These are phyloP conservation scores for Rhopalosiphum nymphaeae DNA, from an alignment of 2,888 invertebrate species.

Conservation along the genomic window DNA sequence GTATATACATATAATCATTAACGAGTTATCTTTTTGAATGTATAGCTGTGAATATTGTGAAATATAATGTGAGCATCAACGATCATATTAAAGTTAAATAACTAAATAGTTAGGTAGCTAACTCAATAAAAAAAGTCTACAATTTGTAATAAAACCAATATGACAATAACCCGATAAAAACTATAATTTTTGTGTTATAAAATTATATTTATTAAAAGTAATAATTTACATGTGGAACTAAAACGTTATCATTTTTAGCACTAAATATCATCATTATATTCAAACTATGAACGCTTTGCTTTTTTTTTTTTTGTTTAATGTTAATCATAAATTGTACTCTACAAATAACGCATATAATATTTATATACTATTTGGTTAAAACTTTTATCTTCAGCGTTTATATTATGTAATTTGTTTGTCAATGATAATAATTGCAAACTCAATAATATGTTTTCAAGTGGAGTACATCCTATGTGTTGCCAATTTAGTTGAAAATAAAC, in stretches of 20 bases:
- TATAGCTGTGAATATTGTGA: too few species aligned
- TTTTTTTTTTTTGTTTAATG: neutral
- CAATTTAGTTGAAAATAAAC: conserved; percentile 10
- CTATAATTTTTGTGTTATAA: neutral
- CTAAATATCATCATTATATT: neutral
- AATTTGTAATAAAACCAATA: neutral
- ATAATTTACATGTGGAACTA: neutral
- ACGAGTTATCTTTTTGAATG: neutral
- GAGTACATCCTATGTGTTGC: neutral
- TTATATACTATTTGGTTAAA: neutral
- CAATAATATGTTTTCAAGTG: neutral
- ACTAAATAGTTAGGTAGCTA: too few species aligned
- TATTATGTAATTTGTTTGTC: neutral
- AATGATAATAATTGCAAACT: neutral
- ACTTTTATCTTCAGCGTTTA: neutral
- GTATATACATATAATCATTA: neutral
- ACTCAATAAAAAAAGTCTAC: neutral
- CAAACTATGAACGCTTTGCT: neutral
- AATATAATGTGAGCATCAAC: neutral
- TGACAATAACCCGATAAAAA: neutral
- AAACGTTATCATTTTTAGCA: neutral
- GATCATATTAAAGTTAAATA: neutral
- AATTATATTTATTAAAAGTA: neutral
- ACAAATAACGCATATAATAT: neutral
- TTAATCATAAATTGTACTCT: neutral